Conservation (phyloP, 1,140 invertebrate species). For the Hypsibius dujardini region DNA sequence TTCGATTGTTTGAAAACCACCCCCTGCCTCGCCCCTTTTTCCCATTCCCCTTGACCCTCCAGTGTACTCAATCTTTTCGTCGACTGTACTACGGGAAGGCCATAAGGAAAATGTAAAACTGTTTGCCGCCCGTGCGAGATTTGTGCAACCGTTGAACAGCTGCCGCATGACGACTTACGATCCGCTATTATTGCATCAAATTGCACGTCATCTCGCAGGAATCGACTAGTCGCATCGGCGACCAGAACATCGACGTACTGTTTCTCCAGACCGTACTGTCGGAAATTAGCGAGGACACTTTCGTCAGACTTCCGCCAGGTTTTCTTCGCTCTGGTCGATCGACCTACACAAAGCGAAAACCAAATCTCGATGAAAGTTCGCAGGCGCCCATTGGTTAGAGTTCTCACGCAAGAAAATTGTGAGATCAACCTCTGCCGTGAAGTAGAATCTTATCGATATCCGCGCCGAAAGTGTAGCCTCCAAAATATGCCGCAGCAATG, state of each 20-base stretch:
- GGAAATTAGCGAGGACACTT: conserved; percentile 62
- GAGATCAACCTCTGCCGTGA: conserved; percentile 60
- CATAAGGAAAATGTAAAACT: no score
- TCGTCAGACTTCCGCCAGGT: conserved; percentile 58
- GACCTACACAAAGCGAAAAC: conserved; percentile 27
- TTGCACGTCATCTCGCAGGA: conserved; percentile 50
- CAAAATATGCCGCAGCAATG: conserved; percentile 72
- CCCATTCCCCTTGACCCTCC: no score
- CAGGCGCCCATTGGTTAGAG: conserved; percentile 20
- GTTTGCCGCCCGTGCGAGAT: no score
- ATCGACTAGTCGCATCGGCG: conserved; percentile 62
- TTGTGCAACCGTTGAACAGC: conserved; percentile 20
- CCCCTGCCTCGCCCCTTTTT: no score
- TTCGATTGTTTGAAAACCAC: no score
- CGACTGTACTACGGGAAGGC: no score
- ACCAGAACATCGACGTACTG: conserved; percentile 70
- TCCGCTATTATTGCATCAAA: conserved; percentile 82
- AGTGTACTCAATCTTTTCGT: no score
- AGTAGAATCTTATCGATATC: conserved; percentile 86
- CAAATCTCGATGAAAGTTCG: conserved; percentile 18
- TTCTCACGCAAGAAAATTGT: conserved; percentile 34
- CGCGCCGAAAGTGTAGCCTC: conserved; percentile 66
- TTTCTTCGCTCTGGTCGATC: conserved; percentile 35
- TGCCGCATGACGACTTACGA: conserved; percentile 47
- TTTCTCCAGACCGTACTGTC: conserved; percentile 57